Evolutionary conservation across 1,140 invertebrate genomes (phyloP).

Genomic region (Acromyrmex echinatior): DNA sequence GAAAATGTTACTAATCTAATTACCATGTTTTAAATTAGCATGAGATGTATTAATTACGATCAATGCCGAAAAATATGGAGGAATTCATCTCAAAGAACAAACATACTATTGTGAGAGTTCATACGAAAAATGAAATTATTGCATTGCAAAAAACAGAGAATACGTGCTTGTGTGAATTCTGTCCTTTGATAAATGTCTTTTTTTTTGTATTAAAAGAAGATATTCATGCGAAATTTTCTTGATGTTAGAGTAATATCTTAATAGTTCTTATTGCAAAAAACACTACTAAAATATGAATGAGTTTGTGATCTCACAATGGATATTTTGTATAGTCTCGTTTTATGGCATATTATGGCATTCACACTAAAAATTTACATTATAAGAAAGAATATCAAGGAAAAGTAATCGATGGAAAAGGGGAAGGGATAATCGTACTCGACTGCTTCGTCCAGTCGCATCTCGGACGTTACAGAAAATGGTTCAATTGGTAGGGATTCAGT

Average conservation of each 20-base stretch:
- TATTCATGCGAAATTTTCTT: background rate
- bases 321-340: background rate
- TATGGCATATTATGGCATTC: constrained; percentile 1
- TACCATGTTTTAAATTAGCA: no score
- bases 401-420: background rate
- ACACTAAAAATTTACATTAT: background rate
- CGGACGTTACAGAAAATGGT: background rate
- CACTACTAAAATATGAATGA: background rate
- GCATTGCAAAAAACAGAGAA: no score
- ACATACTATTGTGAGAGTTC: no score
- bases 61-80: no score
- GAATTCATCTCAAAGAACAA: background rate
- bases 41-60: no score
- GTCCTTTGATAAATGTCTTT: background rate
- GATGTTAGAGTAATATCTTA: background rate
- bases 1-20: no score
- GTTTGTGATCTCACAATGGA: no score
- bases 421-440: background rate
- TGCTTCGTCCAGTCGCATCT: background rate
- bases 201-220: background rate
- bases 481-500: background rate
- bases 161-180: no score
- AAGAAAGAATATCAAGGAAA: background rate
- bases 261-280: background rate
- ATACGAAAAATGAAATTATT: background rate